Conservation (phyloP, 2,888 invertebrate species). For the Diloba caeruleocephala region DNA sequence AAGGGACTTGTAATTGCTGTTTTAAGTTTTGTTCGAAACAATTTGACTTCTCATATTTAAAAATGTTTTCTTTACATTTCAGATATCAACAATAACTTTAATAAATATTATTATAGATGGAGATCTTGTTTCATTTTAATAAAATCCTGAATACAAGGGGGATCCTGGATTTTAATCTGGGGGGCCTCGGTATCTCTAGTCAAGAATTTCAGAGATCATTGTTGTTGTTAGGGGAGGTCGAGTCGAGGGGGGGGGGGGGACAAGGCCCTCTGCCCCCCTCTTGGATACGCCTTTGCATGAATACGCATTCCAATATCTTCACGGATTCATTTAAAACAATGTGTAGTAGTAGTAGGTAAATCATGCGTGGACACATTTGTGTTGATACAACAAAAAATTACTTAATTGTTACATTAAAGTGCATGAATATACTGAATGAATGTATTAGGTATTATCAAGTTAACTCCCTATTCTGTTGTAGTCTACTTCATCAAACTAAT, state of each 20-base stretch:
- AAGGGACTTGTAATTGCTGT: conserved; percentile 9
- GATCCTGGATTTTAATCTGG: no score
- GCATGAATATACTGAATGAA: conserved; percentile 6
- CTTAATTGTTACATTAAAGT: neutral
- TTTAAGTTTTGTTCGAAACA: neutral
- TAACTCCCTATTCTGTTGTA: conserved; percentile 13
- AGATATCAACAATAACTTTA: conserved; percentile 8
- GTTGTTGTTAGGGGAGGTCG: no score
- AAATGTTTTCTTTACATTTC: conserved; percentile 1
- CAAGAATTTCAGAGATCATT: no score
- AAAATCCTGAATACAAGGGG: neutral
- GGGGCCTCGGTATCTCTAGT: no score
- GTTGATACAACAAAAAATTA: conserved; percentile 2
- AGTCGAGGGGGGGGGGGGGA: no score
- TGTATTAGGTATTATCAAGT: neutral
- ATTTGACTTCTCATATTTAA: neutral
- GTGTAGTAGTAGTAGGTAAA: conserved; percentile 11
- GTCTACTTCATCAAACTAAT: conserved; percentile 7
- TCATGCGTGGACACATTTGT: neutral
- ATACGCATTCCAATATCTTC: no score
- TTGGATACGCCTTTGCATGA: no score
- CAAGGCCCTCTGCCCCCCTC: no score
- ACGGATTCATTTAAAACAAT: no score
- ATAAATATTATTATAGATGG: conserved; percentile 2
- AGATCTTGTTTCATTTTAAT: conserved; percentile 2